These are phyloP conservation scores for Arothron firmamentum DNA, from an alignment of 2,113 vertebrate genomes.

Conservation along the genomic window DNA sequence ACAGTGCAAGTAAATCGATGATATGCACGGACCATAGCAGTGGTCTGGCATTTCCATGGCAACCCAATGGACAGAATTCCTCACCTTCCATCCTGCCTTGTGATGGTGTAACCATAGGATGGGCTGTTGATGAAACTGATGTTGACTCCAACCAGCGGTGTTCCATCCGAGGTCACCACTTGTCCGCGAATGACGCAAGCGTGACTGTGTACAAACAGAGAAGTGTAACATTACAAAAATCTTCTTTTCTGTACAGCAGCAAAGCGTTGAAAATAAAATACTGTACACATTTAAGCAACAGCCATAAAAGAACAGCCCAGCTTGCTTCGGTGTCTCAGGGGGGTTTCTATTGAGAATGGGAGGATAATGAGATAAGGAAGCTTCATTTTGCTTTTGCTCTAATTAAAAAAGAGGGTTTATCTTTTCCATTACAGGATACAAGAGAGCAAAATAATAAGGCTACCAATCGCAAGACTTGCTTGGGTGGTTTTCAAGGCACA, in stretches of 20 bases:
- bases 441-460: slow-evolving; percentile 51
- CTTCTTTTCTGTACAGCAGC: background rate
- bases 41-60: background rate
- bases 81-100: slow-evolving; percentile 95
- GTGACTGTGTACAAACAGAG: slow-evolving; percentile 72
- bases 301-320: slow-evolving; percentile 28
- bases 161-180: slow-evolving; percentile 94
- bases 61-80: slow-evolving; percentile 6
- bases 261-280: slow-evolving; percentile 18
- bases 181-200: slow-evolving; percentile 96
- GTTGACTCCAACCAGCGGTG: slow-evolving; percentile 96
- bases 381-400: slow-evolving; percentile 59
- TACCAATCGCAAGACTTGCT: slow-evolving; percentile 47
- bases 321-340: slow-evolving; percentile 40
- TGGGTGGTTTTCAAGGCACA: slow-evolving; percentile 61
- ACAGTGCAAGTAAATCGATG: background rate
- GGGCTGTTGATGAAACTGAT: slow-evolving; percentile 95
- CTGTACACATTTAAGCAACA: slow-evolving; percentile 33
- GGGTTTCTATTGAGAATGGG: slow-evolving; percentile 44
- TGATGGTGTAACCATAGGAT: slow-evolving; percentile 90
- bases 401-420: slow-evolving; percentile 68
- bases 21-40: background rate
- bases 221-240: no score
- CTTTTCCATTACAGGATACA: slow-evolving; percentile 56
- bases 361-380: slow-evolving; percentile 64